Base-by-base conservation (phyloP, 2,888 invertebrate genomes). In the Dendrolimus pini region DNA sequence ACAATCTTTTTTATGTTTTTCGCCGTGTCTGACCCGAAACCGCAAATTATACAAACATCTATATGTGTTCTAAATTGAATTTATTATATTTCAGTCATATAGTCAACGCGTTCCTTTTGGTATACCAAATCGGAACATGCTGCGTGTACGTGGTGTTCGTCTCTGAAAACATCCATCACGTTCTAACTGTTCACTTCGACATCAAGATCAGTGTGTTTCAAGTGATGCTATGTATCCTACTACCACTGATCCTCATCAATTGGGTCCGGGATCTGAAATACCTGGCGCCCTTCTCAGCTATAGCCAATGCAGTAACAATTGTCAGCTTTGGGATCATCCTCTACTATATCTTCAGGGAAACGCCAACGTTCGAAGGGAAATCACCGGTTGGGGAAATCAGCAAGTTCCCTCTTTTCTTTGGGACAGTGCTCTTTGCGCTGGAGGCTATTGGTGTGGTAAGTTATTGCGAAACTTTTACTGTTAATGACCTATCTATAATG, bases 111-210 rank as follows among this genome's bases (percentile, higher is more conserved):
- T 96, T 96, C 73, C 89, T 96, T 3, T 79, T 98, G 64, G 92
- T 97, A 58, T 99, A 98, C 71, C 99, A 99, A 84, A 92, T 99
- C 70, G 99, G 99, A 55, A 97, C 97, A 56, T 98, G 99, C 81
- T 98, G 98, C 82, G 98, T 99, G 1, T 99, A 99, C 83, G 95
- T 97, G 30, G 96, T 99, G 0, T 99, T 99, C 81, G 96, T 99
- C 55, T 94, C 98, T 0, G 94, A 94, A 61, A 98, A 97, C 83
- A 92, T 98, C n/a, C 92, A 95, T 75, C 90, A 85, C 66, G 95
- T 96, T 10, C 82, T 92, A 12, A 90, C 90, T 53, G 82, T 91
- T 30, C 92, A 94, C 68, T 87, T 89, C 62, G 72, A 80, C 1
- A 77, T 91, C 0, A 71, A 68, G 14, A 64, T 92, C 73, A 81